Percentiles rank a stretch among this genome's conserved stretches.
These are phyloP conservation scores for Merops nubicus DNA, from an alignment of 2,113 vertebrate genomes.

Conservation along the genomic window DNA sequence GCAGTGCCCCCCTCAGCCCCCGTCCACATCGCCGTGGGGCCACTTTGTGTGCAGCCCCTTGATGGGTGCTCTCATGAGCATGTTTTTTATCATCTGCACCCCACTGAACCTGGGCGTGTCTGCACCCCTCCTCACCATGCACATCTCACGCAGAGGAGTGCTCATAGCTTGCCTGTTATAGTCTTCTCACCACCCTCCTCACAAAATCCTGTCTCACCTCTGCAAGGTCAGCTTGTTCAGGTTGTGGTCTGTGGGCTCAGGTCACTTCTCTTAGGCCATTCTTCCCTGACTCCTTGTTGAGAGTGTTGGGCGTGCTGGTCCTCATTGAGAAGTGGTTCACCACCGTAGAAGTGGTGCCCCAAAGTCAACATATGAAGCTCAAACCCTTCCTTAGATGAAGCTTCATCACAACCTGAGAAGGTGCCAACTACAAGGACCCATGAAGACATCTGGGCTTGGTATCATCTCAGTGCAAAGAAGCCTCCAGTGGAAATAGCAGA, in stretches of 20 bases:
- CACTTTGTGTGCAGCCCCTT: fast-evolving
- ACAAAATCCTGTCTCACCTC: not conserved
- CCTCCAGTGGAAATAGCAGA: not conserved
- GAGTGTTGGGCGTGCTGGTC: not conserved
- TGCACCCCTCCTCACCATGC: fast-evolving
- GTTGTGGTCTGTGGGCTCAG: not conserved
- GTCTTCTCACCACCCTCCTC: not conserved
- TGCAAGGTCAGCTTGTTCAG: not conserved
- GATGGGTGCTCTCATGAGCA: fast-evolving
- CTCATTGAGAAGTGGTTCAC: not conserved
- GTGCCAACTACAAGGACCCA: not conserved
- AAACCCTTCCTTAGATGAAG: not conserved
- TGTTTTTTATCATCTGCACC: not conserved
- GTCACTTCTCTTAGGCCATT: not conserved
- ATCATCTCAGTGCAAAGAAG: not conserved
- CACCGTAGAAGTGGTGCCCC: not conserved
- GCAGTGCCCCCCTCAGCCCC: not conserved
- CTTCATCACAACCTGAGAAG: not conserved
- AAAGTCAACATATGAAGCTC: not conserved
- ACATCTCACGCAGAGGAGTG: not conserved
- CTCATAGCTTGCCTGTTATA: not conserved
- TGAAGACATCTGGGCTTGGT: not conserved
- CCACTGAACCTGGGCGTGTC: fast-evolving
- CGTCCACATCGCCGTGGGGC: not conserved
- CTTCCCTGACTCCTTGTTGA: not conserved